Conservation (phyloP, 2,113 vertebrate genomes). For the Crocuta crocuta region DNA sequence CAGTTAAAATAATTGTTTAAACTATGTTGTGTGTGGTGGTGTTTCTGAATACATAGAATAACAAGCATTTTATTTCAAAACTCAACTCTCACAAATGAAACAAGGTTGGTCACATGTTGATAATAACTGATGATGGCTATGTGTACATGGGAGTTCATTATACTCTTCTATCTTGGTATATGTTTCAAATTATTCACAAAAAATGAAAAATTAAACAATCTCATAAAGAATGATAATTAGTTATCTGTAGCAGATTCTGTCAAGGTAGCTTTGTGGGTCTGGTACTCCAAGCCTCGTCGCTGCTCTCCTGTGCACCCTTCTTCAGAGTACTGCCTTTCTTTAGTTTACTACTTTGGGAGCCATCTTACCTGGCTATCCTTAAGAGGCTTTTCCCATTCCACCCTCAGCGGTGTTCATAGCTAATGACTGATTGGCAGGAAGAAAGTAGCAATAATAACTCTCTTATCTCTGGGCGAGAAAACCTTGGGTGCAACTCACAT, state of each 20-base stretch:
- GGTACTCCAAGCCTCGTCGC: rapidly evolving
- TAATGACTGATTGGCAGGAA: background rate
- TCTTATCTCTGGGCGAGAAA: background rate
- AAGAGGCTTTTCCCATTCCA: background rate
- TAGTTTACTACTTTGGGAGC: background rate
- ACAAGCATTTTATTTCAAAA: background rate
- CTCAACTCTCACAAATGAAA: background rate
- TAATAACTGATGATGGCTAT: background rate
- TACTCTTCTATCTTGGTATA: background rate
- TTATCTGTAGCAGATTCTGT: background rate
- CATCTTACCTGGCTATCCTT: background rate
- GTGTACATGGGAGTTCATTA: background rate
- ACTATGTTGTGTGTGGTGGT: background rate
- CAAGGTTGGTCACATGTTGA: background rate
- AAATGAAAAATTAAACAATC: background rate
- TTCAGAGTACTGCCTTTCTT: background rate
- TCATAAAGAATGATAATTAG: background rate
- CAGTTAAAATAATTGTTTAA: background rate
- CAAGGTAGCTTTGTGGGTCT: background rate
- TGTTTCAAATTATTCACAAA: background rate
- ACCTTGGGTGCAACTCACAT: background rate
- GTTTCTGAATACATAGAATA: background rate
- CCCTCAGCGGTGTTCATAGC: background rate
- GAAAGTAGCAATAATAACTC: background rate
- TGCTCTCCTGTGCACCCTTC: background rate